Conservation (phyloP, 2,113 vertebrate species). For the Synchiropus splendidus region DNA sequence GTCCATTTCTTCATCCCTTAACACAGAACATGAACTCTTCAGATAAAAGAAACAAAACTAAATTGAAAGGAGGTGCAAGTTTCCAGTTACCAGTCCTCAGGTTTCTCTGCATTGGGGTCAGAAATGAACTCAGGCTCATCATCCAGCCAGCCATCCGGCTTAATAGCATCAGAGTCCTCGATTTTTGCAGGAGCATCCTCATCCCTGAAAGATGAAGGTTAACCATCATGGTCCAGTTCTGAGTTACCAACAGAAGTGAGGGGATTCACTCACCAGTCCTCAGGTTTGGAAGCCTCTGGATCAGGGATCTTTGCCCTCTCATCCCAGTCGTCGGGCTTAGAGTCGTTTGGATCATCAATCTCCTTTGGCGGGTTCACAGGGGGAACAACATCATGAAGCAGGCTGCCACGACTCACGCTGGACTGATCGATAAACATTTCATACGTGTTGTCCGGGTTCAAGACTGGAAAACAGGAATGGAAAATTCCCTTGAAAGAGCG, state of each 20-base stretch:
- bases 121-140: constrained; percentile 76
- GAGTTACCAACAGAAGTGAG: not conserved
- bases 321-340: constrained; percentile 92
- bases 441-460: constrained; percentile 88
- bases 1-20: constrained; percentile 95
- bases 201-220: constrained; percentile 67
- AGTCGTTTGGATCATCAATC: constrained; percentile 83
- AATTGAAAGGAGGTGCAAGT: not conserved
- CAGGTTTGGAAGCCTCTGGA: constrained; percentile 79
- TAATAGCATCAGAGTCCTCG: constrained; percentile 78
- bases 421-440: constrained; percentile 87
- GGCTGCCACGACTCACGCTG: constrained; percentile 80
- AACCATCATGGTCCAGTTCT: not conserved
- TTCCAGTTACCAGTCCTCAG: constrained; percentile 80
- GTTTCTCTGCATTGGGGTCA: constrained; percentile 80
- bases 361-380: constrained; percentile 87
- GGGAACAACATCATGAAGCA: constrained; percentile 83
- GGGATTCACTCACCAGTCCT: constrained; percentile 75
- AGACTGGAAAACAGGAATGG: constrained; percentile 61
- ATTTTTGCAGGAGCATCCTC: constrained; percentile 83
- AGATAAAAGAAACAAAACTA: not conserved
- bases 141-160: constrained; percentile 91
- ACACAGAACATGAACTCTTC: constrained; percentile 6
- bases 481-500: no score
- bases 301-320: constrained; percentile 89